Base-by-base conservation (phyloP, 2,113 vertebrate genomes). In the Delphinus delphis region DNA sequence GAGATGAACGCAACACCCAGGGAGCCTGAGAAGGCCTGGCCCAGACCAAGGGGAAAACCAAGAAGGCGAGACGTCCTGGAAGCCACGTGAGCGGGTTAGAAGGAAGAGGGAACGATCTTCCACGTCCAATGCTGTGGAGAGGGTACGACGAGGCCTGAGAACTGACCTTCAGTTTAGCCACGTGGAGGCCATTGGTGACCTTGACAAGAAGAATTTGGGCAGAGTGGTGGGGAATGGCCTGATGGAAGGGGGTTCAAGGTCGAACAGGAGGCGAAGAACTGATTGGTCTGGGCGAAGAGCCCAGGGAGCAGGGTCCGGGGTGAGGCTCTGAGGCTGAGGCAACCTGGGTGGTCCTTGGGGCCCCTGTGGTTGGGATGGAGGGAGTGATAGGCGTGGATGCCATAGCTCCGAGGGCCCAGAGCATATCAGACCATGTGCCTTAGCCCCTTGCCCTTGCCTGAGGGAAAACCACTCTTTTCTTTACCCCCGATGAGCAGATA, bases 61-160 rank as follows among this genome's bases (percentile, higher is more conserved):
- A 41, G 13, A 68, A 11, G 63, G 33, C 1, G 0, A 12, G 23
- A 15, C 7, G 0, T 14, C 55, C n/a, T 17, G 33, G 44, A 33
- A 60, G 50, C 79, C 20, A 1, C 2, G 4, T 0, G 17, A 33
- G 9, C 26, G 18, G 0, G 1, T 25, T 6, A 10, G 77, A 41
- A 11, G 79, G n/a, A 58, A 15, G 25, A n/a, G 58, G 68, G 62
- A 18, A 26, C 3, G 3, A 25, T 17, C 33, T 18, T 44, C 50
- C 17, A 2, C 26, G 33, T 38, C 5, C 0, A 2, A 2, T 23
- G 82, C 60, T 6, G 7, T 25, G 33, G n/a, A 28, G 55, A 92
- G 65, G 23, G 21, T 41, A 18, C 31, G 68, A 36, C 0, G 28
- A 65, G 50, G 62, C 71, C 68, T 55, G 41, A n/a, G 90, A 23